Base-by-base conservation (phyloP, 37 sponge, comb jelly and placozoan species). In the Agelas oroides region DNA sequence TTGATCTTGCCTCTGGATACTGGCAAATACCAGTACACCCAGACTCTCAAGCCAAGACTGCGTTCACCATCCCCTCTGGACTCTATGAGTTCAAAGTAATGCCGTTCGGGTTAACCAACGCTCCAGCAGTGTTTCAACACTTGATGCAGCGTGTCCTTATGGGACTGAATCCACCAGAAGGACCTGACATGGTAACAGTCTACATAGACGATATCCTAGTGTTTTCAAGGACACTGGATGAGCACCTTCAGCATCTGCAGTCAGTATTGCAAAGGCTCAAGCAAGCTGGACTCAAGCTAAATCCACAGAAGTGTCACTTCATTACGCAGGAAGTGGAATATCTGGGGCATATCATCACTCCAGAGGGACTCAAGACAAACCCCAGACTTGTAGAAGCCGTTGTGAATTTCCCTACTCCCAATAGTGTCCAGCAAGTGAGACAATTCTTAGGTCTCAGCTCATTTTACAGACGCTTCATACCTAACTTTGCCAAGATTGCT, bases 91-190 rank as follows among this genome's bases (percentile, higher is more conserved):
- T n/a, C n/a, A n/a, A n/a, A n/a, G n/a, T 89, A 5, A 88, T 88
- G 89, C 84, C 90, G 2, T 89, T 84, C 39, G 90, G 77, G 54
- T 53, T 89, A 34, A 58, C 32, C 6, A 90, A 90, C 64, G 85
- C 86, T 17, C 91, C 91, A 27, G 80, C 86, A 16, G 81, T 79
- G 17, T 90, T 90, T 53, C 91, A 90, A 38, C 36, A 86, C 28
- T 38, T 85, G 65, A 90, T 90, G 80, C 74, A 78, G 61, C 20
- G 32, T 17, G 79, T 84, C 2, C 37, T 89, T 23, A 35, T 13
- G 0, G 85, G 84, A 14, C 64, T 89, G 37, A 89, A 89, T 37
- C 79, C 79, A 5, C 37, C 35, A 1, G 36, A 69, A 32, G 90
- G 85, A 0, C 59, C 72, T 35, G 66, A 83, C 32, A 70, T 77